Base-by-base conservation (phyloP, 2,888 invertebrate genomes). In the Chrysolina haemoptera region DNA sequence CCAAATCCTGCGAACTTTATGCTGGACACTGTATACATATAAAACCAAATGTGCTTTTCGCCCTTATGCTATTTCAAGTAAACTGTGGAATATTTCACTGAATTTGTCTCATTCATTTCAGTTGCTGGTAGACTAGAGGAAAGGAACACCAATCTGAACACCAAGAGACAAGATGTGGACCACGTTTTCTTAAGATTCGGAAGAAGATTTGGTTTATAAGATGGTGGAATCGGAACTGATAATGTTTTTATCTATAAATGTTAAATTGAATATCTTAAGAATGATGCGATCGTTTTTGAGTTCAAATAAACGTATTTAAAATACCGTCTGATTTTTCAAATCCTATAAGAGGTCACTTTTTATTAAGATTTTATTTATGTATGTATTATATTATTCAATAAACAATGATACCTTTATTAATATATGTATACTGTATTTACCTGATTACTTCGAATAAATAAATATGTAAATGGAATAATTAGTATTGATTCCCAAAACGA, bases 151-250 rank as follows among this genome's bases (percentile, higher is more conserved):
- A 82, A 81, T 55, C 35, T 79, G n/a, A 83, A 84, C 66, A 74
- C 81, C 12, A 84, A 96, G 88, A 91, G 96, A 76, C 96, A 96
- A 85, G 96, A 96, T 89, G 94, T 96, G 65, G 96, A 96, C 84
- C 96, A 96, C 88, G 95, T 96, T 71, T 96, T 96, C 89, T 91
- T 96, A 82, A 93, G 96, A 84, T 96, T 96, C 87, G 96, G 96
- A 71, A 93, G 94, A 86, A 92, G 94, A 86, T 79, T 80, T 16
- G 27, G 59, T 8, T 12, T 59, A 35, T 59, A 22, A 59, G n/a
- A 27, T 27, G 22, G n/a, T 9, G 27, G 14, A 22, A n/a, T 59
- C 14, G 59, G 27, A 22, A 59, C 27, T 59, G 35, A 59, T 35
- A 14, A 59, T 59, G 27, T 59, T 59, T 59, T 16, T n/a, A 16